Base-by-base conservation (phyloP, 2,888 invertebrate species). In the Alentia gelatinosa region DNA sequence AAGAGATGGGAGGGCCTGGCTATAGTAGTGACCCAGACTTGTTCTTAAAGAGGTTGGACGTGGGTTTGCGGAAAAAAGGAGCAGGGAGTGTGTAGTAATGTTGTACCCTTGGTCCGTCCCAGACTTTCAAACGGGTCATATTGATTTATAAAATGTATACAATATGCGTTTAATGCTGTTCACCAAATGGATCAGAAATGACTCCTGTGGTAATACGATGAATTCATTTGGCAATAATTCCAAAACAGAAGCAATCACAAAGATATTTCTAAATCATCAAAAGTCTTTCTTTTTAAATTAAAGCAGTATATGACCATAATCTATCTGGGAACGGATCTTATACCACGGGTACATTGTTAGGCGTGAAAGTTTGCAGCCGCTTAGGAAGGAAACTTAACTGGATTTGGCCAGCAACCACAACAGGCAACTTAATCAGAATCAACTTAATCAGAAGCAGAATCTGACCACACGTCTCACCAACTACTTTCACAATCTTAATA, bases 401-500 rank as follows among this genome's bases (percentile, higher is more conserved):
- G 79, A 39, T 35, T 79, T 79, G 35, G 79, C 79, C 79, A 39
- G 79, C 79, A 79, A 39, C 79, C 37, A 39, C 79, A 35, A 79
- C 79, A 35, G 79, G 79, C 42, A 47, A 86, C 42, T 33, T 3
- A 42, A 86, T 86, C 0, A 33, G 86, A 47, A 86, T 30, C 83
- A 86, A 47, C 86, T 47, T 86, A 86, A 86, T 26, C 1, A 26
- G 50, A 86, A 86, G 86, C 86, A 86, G 26, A 86, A 47, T 47
- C 86, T 42, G 86, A 26, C 30, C 86, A 47, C 37, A 79, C 37
- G 23, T 79, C 35, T 75, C 79, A 79, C 79, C 79, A 74, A 74
- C 74, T 33, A 33, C 30, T 33, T 74, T 74, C 47, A 19, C 47
- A 47, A 47, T 47, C 19, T n/a, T n/a, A n/a, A n/a, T n/a, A n/a